phyloP scores from a whole-genome alignment of 2,797 vertebrate genomes.

The Calcarius lapponicus region DNA sequence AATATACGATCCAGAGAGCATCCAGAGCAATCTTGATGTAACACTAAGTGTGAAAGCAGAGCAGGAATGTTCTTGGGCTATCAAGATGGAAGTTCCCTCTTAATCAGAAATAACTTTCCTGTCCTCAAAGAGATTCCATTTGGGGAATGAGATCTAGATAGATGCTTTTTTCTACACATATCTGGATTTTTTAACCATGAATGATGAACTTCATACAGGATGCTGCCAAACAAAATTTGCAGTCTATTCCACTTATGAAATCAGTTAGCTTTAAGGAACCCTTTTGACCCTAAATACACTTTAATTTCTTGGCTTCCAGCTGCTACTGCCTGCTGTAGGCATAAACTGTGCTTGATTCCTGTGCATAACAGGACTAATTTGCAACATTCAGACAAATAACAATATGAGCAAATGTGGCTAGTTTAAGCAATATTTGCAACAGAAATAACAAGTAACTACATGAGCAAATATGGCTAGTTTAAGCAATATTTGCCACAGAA shows the following conservation, averaged over 20 bases:
- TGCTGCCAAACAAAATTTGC: background rate
- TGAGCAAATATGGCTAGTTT: background rate
- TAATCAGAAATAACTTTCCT: background rate
- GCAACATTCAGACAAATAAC: background rate
- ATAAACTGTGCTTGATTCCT: background rate
- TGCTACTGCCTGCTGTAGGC: background rate
- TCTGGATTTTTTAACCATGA: background rate
- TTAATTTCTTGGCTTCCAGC: background rate
- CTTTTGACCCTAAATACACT: background rate
- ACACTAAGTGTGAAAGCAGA: background rate
- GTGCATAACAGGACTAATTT: background rate
- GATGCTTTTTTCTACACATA: background rate
- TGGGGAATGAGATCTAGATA: background rate
- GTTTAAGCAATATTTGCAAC: too few relatives aligned
- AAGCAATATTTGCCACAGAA: background rate
- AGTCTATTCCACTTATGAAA: background rate
- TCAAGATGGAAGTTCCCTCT: background rate
- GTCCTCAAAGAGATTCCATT: background rate
- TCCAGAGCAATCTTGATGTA: background rate
- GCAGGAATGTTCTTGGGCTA: background rate
- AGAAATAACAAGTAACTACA: background rate
- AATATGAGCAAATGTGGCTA: background rate
- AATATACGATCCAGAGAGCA: background rate
- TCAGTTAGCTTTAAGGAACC: background rate
- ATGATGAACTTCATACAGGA: background rate